These are phyloP conservation scores for Platerodrilus igneus DNA, from an alignment of 2,888 invertebrate genomes.

Conservation along the genomic window DNA sequence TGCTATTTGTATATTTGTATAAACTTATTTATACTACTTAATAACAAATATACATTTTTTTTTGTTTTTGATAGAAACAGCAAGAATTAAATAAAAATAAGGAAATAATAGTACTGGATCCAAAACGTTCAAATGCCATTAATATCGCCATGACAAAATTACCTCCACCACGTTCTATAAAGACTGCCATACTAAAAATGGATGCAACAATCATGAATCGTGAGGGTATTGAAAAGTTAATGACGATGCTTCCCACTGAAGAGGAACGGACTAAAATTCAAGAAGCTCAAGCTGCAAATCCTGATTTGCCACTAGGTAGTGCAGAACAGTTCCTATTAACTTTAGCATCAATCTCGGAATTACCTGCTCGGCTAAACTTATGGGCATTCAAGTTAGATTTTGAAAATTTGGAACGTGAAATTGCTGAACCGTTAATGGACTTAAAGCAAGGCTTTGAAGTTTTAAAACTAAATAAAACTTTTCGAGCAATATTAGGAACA, in stretches of 20 bases:
- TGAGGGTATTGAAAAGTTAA: constrained; percentile 96
- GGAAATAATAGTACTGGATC: constrained; percentile 90
- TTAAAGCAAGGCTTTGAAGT: constrained; percentile 94
- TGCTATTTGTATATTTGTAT: not conserved
- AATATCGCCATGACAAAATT: constrained; percentile 99
- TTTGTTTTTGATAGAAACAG: constrained; percentile 62
- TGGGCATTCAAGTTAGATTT: constrained; percentile 99
- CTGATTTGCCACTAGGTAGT: constrained; percentile 86
- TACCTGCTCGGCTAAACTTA: constrained; percentile 86
- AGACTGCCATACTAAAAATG: constrained; percentile 99
- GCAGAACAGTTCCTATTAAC: constrained; percentile 99
- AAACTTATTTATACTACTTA: constrained; percentile 9
- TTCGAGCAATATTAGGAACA: constrained; percentile 90
- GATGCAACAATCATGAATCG: constrained; percentile 96
- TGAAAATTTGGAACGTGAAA: constrained; percentile 95
- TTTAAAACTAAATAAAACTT: constrained; percentile 86
- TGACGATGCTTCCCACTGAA: constrained; percentile 96
- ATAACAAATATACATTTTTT: too few relatives aligned
- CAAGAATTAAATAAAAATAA: constrained; percentile 81
- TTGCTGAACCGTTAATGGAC: constrained; percentile 98
- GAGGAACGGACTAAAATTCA: constrained; percentile 88
- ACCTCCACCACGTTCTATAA: constrained; percentile 95
- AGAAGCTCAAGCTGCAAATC: constrained; percentile 90
- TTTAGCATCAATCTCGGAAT: constrained; percentile 90
- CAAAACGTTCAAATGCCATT: constrained; percentile 97